Evolutionary conservation across 2,113 vertebrate species (phyloP).

Genomic region (Rhabdomys dilectus): DNA sequence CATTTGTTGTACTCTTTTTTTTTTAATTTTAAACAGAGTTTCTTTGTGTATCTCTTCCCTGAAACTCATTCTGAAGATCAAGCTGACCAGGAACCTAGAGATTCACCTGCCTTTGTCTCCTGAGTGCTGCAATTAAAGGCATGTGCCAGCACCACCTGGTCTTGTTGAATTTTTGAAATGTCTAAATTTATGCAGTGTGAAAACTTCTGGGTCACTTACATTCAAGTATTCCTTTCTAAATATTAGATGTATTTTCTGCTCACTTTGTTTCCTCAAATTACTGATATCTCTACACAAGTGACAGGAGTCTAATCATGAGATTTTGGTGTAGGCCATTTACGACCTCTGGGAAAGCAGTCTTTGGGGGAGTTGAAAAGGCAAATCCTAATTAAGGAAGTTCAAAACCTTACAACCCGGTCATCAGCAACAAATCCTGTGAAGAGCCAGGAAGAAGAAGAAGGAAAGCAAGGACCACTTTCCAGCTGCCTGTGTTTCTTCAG

Average conservation of each 20-base stretch:
- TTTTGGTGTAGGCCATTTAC: neutral
- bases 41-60: neutral
- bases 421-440: neutral
- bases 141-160: neutral
- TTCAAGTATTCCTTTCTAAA: neutral
- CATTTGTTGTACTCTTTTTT: neutral
- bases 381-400: neutral
- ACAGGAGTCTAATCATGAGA: neutral
- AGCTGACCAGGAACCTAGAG: neutral
- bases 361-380: neutral
- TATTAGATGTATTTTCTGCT: neutral
- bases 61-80: neutral
- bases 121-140: neutral
- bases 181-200: neutral
- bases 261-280: neutral
- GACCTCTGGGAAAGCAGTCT: neutral
- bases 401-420: neutral
- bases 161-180: neutral
- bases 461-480: neutral
- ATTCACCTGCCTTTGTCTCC: neutral
- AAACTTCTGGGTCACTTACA: neutral
- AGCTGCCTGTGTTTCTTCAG: neutral
- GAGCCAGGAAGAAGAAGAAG: neutral
- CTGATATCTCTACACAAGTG: neutral
- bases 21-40: neutral